Evolutionary conservation across 37 sponge, comb jelly and placozoan species (phyloP).

Genomic region (Crambe crambe): DNA sequence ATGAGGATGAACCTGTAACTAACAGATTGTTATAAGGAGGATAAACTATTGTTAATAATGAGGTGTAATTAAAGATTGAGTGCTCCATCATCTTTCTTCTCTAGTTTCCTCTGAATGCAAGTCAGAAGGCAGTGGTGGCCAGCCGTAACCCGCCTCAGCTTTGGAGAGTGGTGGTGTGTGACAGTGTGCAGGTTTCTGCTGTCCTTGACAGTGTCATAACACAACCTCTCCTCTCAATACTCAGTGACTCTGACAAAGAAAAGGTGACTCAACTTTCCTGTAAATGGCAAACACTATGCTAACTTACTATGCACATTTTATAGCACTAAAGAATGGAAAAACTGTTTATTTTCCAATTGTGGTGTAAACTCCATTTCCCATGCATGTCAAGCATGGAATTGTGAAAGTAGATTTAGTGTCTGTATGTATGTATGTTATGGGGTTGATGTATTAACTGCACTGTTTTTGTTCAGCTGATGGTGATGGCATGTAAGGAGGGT

Average conservation of each 20-base stretch:
- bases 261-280: too few species aligned
- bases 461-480: slow-evolving; percentile 51
- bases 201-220: slow-evolving; percentile 29
- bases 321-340: too few species aligned
- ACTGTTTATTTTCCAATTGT: too few species aligned
- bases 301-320: too few species aligned
- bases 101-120: slow-evolving; percentile 9
- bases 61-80: background rate
- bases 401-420: too few species aligned
- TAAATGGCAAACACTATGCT: too few species aligned
- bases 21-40: too few species aligned
- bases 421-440: too few species aligned
- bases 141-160: slow-evolving; percentile 3
- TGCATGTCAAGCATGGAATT: background rate
- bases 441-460: too few species aligned
- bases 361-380: background rate
- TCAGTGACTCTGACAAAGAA: slow-evolving; percentile 21
- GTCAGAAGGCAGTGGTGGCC: background rate
- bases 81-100: background rate
- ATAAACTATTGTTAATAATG: too few species aligned
- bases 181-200: slow-evolving; percentile 20
- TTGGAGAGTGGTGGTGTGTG: slow-evolving; percentile 9
- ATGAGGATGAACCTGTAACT: too few species aligned
- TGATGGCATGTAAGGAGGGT: slow-evolving; percentile 46
- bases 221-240: slow-evolving; percentile 19